These are phyloP conservation scores for Drosophila parthenogenetica DNA, from an alignment of 2,888 invertebrate species.

Conservation along the genomic window DNA sequence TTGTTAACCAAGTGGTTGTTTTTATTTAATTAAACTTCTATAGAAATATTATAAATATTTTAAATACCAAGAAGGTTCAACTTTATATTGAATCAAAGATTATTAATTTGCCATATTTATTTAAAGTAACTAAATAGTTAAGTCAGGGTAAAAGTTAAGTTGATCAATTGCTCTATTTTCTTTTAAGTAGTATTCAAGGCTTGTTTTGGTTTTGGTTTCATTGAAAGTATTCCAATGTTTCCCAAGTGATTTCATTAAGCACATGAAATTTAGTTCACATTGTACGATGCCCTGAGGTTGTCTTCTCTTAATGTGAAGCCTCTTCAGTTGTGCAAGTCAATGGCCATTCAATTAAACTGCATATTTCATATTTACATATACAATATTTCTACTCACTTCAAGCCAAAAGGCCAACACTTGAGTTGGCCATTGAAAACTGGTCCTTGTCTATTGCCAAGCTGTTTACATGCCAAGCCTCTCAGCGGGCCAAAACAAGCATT, in stretches of 20 bases:
- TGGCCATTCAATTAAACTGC: constrained; percentile 57
- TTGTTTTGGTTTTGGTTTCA: neutral
- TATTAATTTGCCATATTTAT: too few species aligned
- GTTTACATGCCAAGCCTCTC: constrained; percentile 59
- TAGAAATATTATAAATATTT: neutral
- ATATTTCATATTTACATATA: constrained; percentile 21
- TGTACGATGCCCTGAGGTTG: neutral
- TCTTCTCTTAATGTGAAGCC: neutral
- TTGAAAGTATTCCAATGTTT: neutral
- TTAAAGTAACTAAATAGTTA: neutral
- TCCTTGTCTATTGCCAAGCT: constrained; percentile 40
- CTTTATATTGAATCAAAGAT: too few species aligned
- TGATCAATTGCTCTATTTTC: too few species aligned
- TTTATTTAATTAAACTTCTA: too few species aligned
- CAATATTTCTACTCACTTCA: constrained; percentile 11
- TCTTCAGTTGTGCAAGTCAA: constrained; percentile 31
- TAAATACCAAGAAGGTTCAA: too few species aligned
- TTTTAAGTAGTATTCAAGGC: neutral
- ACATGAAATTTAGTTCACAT: neutral
- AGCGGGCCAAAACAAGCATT: constrained; percentile 53
- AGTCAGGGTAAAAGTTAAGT: too few species aligned
- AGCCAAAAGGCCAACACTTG: constrained; percentile 49
- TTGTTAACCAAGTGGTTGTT: neutral
- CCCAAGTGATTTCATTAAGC: neutral
- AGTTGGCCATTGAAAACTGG: constrained; percentile 58